Conservation (phyloP, 92 coral and sea anemone species). For the Palythoa heliodiscus region DNA sequence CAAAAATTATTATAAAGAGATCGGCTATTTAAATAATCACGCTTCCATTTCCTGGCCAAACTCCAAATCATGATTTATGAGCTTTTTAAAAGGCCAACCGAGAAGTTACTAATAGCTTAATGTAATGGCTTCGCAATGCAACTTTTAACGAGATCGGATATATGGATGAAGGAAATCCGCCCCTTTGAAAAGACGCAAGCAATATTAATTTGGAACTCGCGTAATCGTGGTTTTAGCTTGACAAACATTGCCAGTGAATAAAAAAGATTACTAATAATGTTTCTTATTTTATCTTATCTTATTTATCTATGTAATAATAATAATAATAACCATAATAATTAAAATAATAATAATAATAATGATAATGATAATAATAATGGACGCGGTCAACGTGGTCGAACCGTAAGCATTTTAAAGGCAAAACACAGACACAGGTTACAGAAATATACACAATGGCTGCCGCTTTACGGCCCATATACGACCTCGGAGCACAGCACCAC, state of each 20-base stretch:
- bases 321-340: too few species aligned
- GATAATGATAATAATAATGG: too few species aligned
- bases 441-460: too few species aligned
- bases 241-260: neutral
- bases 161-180: neutral
- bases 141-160: conserved; percentile 1
- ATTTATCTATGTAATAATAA: too few species aligned
- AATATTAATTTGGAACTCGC: neutral
- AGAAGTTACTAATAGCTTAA: neutral
- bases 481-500: too few species aligned
- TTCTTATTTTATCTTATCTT: neutral
- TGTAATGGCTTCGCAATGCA: neutral
- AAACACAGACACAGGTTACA: too few species aligned
- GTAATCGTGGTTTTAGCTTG: neutral
- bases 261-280: neutral
- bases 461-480: too few species aligned
- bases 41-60: conserved; percentile 17
- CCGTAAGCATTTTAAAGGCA: too few species aligned
- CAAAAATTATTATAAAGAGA: neutral
- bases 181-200: neutral
- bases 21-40: neutral
- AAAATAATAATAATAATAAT: too few species aligned
- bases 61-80: neutral
- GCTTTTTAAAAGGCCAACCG: neutral
- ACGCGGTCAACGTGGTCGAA: too few species aligned